Base-by-base conservation (phyloP, 1,140 invertebrate species). In the Leptinotarsa defecta region DNA sequence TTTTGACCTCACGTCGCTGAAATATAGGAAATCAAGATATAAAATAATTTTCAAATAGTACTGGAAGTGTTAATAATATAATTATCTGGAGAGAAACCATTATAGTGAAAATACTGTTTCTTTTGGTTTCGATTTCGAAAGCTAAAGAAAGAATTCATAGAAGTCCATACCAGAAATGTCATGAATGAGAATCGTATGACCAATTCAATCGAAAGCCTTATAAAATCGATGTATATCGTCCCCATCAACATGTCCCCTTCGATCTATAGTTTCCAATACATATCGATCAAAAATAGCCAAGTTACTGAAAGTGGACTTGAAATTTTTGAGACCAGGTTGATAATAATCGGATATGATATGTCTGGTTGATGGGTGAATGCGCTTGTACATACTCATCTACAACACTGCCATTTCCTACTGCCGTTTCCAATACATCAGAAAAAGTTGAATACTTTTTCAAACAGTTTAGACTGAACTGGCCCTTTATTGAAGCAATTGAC, bases 401-500 rank as follows among this genome's bases (percentile, higher is more conserved):
- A 24, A 24, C 4, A 19, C 48, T 19, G 34, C 68, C 34, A 48
- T 48, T 70, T 68, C 43, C 43, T 22, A 48, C 24, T 27, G 24
- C 67, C 11, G 15, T 27, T 3, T 48, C n/a, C 13, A 68, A 11
- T 4, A 49, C 65, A 22, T 70, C 22, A 43, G 22, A 4, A 52
- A 74, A 34, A 24, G 4, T 8, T 48, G 71, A 48, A 22, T 43
- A 48, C 5, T 75, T 75, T 68, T 75, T 75, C 49, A 43, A 75
- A 63, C 13, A 3, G 34, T 57, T 63, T 0, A 72, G 67, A 48
- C 20, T 63, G 74, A 13, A 71, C 68, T 48, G 15, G 17, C 4
- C 74, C 74, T 43, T 72, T 71, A 17, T 75, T 27, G 49, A 71
- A 75, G 17, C 69, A 68, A 17, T 61, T 65, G 4, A 75, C 13